phyloP scores from a whole-genome alignment of 1,140 invertebrate species.

The Nephila pilipes region DNA sequence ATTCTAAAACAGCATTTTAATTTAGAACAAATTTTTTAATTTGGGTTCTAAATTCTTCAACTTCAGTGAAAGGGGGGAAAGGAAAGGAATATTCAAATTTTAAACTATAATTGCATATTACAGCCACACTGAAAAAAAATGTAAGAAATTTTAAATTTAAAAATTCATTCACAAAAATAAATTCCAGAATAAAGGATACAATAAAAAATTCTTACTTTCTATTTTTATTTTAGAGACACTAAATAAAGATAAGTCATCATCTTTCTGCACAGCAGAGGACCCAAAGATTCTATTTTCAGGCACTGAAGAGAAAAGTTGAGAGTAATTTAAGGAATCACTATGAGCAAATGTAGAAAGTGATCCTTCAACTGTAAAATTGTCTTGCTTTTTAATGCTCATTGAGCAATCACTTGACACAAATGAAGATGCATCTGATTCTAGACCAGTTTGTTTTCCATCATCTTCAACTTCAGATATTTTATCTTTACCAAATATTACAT shows the following conservation, averaged over 20 bases:
- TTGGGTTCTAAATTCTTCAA: no score
- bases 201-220: background rate
- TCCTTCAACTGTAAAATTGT: conserved; percentile 32
- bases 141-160: background rate
- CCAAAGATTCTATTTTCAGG: conserved; percentile 70
- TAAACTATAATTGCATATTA: no score
- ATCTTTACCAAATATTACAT: conserved; percentile 25
- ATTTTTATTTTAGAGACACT: conserved; percentile 35
- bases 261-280: conserved; percentile 15
- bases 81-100: no score
- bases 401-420: conserved; percentile 47
- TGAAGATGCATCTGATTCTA: conserved; percentile 56
- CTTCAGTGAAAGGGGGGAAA: no score
- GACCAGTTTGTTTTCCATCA: conserved; percentile 1
- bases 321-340: conserved; percentile 52
- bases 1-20: no score
- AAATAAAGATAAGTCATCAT: background rate
- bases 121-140: background rate
- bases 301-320: conserved; percentile 62
- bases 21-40: no score
- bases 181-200: background rate
- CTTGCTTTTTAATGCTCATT: conserved; percentile 24
- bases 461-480: conserved; percentile 5
- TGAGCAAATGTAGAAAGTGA: conserved; percentile 54
- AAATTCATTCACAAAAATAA: background rate